A percentile compares a stretch with the other conserved stretches of the same genome.
These are phyloP conservation scores for Irena cyanogastra DNA, from an alignment of 2,113 vertebrate genomes.

Conservation along the genomic window DNA sequence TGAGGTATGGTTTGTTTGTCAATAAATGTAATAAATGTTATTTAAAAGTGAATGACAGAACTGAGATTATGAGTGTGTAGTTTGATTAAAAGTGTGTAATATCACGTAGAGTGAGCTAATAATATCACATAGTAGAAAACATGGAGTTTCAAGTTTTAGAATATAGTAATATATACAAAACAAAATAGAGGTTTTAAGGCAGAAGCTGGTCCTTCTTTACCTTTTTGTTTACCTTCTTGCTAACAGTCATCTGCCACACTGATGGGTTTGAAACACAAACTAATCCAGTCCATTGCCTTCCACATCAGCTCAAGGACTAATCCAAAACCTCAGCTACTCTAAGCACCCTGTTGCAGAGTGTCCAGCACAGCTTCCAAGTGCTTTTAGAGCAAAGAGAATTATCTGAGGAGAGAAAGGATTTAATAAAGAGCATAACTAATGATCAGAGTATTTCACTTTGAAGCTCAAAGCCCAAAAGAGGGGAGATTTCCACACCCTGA, in stretches of 20 bases:
- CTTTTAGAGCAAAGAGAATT: background rate
- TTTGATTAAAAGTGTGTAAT: too few species aligned
- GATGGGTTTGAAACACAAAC: background rate
- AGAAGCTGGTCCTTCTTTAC: too few species aligned
- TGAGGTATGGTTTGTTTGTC: background rate
- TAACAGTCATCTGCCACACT: background rate
- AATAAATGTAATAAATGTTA: too few species aligned
- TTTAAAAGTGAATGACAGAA: too few species aligned
- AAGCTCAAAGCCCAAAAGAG: background rate
- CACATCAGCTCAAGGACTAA: background rate
- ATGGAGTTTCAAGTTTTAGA: too few species aligned
- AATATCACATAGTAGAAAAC: too few species aligned
- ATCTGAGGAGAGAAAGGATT: background rate
- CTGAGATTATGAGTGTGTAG: too few species aligned
- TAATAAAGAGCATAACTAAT: background rate
- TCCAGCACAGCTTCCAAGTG: background rate
- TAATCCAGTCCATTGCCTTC: background rate
- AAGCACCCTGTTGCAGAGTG: background rate
- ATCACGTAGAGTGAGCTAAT: too few species aligned
- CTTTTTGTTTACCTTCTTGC: too few species aligned
- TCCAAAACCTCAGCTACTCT: background rate
- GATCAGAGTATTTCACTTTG: background rate
- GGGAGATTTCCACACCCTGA: background rate
- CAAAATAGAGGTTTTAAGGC: too few species aligned
- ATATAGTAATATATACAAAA: too few species aligned